Conservation (phyloP, 2,113 vertebrate genomes). For the Corapipo altera region DNA sequence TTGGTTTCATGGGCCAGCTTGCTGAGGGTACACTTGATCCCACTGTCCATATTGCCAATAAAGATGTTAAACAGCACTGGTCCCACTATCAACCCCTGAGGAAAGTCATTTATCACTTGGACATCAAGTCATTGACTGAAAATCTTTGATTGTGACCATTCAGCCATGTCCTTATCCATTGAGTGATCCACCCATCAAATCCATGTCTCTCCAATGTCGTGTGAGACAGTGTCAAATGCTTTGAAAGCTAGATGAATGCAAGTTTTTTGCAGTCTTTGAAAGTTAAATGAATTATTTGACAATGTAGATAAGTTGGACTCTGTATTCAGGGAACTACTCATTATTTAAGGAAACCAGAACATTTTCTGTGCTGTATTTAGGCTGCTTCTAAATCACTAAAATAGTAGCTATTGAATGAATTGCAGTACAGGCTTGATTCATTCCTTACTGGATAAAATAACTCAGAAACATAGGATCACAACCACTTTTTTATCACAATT, state of each 20-base stretch:
- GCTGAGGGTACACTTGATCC: background rate
- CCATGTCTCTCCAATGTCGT: background rate
- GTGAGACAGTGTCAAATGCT: background rate
- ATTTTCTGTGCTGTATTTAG: background rate
- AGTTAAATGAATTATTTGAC: background rate
- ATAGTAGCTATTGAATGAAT: background rate
- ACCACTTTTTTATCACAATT: background rate
- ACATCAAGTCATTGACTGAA: background rate
- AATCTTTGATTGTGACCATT: background rate
- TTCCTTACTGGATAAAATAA: background rate
- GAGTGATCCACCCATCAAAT: background rate
- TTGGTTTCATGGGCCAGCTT: background rate
- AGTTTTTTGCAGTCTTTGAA: background rate
- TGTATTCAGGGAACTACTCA: background rate
- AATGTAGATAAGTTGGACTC: background rate
- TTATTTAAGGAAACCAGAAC: background rate
- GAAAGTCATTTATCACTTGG: background rate
- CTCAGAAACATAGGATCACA: background rate
- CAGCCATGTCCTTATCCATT: background rate
- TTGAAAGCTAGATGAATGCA: background rate
- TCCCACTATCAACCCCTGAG: background rate
- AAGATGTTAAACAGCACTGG: background rate
- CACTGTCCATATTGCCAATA: too few relatives aligned
- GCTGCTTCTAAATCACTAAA: background rate
- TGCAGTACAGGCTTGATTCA: background rate